Evolutionary conservation across 2,797 vertebrate species (phyloP).

Genomic region (Sus cebifrons): DNA sequence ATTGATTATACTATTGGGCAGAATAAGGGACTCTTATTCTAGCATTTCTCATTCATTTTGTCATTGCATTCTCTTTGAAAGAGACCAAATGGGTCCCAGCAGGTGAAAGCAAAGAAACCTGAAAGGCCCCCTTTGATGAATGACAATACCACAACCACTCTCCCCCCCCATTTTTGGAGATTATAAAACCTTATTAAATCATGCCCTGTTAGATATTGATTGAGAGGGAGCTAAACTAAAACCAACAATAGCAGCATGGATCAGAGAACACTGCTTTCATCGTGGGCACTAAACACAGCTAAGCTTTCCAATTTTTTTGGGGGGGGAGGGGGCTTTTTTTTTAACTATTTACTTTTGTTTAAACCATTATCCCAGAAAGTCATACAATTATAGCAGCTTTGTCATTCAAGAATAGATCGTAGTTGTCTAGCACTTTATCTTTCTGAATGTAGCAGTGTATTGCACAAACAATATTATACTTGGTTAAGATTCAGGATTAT

Average conservation of each 20-base stretch:
- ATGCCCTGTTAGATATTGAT: constrained; percentile 95
- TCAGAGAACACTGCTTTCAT: constrained; percentile 93
- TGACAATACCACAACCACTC: constrained; percentile 94
- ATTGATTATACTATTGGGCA: constrained; percentile 94
- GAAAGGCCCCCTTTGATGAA: constrained; percentile 95
- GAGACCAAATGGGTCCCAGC: constrained; percentile 98
- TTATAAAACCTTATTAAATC: constrained; percentile 98
- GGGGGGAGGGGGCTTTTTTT: constrained; percentile 53
- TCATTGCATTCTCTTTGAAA: constrained; percentile 96
- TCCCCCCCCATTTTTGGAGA: constrained; percentile 92
- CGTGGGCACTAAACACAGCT: constrained; percentile 91
- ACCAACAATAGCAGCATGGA: constrained; percentile 95
- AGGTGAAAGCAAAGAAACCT: constrained; percentile 99
- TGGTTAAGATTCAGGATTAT: constrained; percentile 80
- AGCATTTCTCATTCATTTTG: constrained; percentile 96
- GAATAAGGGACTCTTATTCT: constrained; percentile 93
- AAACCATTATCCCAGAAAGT: constrained; percentile 84
- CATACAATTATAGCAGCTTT: constrained; percentile 84
- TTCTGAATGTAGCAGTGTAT: constrained; percentile 80
- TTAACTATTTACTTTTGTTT: constrained; percentile 85
- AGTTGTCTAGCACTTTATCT: constrained; percentile 78
- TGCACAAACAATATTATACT: constrained; percentile 80
- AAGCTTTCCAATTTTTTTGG: constrained; percentile 81
- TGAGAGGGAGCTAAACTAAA: constrained; percentile 96
- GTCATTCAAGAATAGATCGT: constrained; percentile 74